phyloP scores from a whole-genome alignment of 2,888 invertebrate genomes.

The Meiosimyza platycephala region DNA sequence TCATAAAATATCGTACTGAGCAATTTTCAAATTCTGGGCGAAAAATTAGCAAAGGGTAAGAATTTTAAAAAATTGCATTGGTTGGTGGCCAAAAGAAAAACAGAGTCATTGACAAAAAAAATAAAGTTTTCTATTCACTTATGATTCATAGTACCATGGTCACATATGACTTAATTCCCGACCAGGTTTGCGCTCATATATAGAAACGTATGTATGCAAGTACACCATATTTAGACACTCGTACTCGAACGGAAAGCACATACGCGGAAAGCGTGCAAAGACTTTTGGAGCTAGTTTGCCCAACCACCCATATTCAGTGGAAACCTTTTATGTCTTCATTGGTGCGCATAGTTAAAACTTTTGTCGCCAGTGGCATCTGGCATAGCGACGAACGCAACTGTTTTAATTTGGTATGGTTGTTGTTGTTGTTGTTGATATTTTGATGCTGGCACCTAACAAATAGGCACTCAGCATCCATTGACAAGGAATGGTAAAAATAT shows the following conservation, averaged over 20 bases:
- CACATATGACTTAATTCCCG: background rate
- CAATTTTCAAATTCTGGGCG: too few species aligned
- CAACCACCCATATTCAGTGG: constrained; percentile 44
- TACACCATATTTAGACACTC: background rate
- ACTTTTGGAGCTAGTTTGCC: constrained; percentile 45
- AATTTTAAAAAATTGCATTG: too few species aligned
- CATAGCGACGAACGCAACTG: too few species aligned
- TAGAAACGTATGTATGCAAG: background rate
- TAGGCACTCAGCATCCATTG: too few species aligned
- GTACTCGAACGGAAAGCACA: constrained; percentile 1
- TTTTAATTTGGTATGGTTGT: background rate
- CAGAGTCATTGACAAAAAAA: background rate
- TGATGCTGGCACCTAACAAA: too few species aligned
- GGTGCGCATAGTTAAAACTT: constrained; percentile 1
- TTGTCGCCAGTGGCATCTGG: constrained; percentile 1
- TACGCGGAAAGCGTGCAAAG: constrained; percentile 42
- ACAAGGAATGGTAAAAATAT: too few species aligned
- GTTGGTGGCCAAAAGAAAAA: too few species aligned
- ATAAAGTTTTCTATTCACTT: background rate
- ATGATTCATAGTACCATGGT: too few species aligned
- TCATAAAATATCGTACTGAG: too few species aligned
- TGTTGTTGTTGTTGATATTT: too few species aligned
- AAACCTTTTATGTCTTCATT: background rate
- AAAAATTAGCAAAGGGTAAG: too few species aligned
- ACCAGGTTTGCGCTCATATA: too few species aligned